Base-by-base conservation (phyloP, 2,888 invertebrate genomes). In the Drosophila acutilabella region DNA sequence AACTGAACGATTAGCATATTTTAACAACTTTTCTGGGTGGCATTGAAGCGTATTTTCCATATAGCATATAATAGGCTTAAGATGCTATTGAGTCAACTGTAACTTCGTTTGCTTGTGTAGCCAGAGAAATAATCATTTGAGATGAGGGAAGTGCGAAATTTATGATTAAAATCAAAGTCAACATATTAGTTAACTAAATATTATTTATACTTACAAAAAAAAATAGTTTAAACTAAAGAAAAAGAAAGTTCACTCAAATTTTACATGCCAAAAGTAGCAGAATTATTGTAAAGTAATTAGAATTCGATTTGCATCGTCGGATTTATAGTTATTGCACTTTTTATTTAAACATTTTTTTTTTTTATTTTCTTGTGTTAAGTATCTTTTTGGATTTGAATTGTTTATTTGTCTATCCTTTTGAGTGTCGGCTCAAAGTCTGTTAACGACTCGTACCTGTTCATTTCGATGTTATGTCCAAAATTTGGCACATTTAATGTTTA, bases 401-500 rank as follows among this genome's bases (percentile, higher is more conserved):
- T 67, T 65, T 66, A 45, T 68, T 67, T 61, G 18, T 47, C 78
- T 66, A 66, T 78, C 74, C 70, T 77, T 85, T 82, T 52, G 69
- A 57, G 64, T 88, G 82, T 82, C 88, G 68, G 82, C 73, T 82
- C 80, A 85, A 58, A 73, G 84, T 86, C 80, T 38, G 77, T 57
- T 53, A 48, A 53, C 72, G 53, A 50, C 56, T 57, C 51, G 59
- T 38, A 57, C 52, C 33, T 38, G 59, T 68, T 52, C 73, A 54
- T 58, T 60, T 70, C 65, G 73, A 66, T 76, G 82, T 82, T 86
- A 80, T 82, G 88, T 82, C 86, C 88, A 65, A 74, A 66, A 88
- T 88, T 82, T 88, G 83, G 86, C 82, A 82, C 86, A 86, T 76
- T 83, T 86, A 83, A 75, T 83, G 87, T 83, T 83, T 80, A 73